Conservation (phyloP, 2,797 vertebrate genomes). For the Ctenosaura bakeri region DNA sequence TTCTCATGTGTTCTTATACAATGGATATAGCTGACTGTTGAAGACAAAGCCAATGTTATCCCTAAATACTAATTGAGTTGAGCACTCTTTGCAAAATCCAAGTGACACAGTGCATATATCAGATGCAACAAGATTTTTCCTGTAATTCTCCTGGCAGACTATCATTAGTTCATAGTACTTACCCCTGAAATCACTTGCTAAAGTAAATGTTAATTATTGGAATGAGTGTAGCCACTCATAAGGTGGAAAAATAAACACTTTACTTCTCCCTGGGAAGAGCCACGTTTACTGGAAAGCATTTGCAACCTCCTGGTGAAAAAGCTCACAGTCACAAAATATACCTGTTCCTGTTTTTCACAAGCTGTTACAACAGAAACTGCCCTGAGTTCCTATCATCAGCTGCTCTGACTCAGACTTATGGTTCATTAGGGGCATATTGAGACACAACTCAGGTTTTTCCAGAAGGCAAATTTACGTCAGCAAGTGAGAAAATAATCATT, state of each 20-base stretch:
- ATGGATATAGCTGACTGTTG: not conserved
- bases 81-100: not conserved
- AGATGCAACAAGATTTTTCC: not conserved
- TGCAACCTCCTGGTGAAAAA: conserved; percentile 48
- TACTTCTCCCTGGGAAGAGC: conserved; percentile 42
- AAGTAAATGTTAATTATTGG: conserved; percentile 62
- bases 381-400: conserved; percentile 66
- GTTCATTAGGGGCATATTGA: conserved; percentile 78
- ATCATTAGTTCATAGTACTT: not conserved
- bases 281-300: conserved; percentile 59
- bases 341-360: conserved; percentile 59
- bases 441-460: conserved; percentile 81
- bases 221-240: conserved; percentile 38
- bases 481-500: conserved; percentile 78
- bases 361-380: conserved; percentile 46
- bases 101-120: not conserved
- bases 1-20: not conserved
- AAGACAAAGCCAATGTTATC: not conserved
- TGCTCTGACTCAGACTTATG: conserved; percentile 79
- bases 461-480: conserved; percentile 83
- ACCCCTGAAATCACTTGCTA: conserved; percentile 44
- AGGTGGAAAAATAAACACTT: conserved; percentile 56
- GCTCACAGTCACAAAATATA: conserved; percentile 54
- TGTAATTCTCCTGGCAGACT: conserved; percentile 11
- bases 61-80: not conserved